Base-by-base conservation (phyloP, 1,140 invertebrate genomes). In the Adelges cooleyi region DNA sequence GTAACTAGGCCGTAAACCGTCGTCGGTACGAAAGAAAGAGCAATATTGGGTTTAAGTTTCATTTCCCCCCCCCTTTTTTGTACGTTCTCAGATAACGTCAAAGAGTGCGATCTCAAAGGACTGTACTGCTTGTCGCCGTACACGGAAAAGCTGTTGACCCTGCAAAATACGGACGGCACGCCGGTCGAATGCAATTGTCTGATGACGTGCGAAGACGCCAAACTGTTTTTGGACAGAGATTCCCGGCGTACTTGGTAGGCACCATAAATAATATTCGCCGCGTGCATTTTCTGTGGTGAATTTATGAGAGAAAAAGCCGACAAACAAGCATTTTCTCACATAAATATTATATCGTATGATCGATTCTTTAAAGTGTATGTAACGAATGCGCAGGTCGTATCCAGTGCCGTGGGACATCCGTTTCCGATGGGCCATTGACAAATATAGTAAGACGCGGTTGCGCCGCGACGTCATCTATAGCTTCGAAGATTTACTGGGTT, bases 381-480 rank as follows among this genome's bases (percentile, higher is more conserved):
- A 17, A 17, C 20, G 5, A 5, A 6, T 65, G 6, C 65, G 0
- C 44, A 72, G 71, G 71, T 49, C 66, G 3, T 69, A 69, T 67
- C 71, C 71, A 38, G 67, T 71, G 29, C 67, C 69, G 1, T 53
- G 48, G 20, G 70, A 71, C 50, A 70, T 71, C 27, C 48, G 69
- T 36, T 71, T 70, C 51, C 68, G 70, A 9, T 73, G 71, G 71
- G 71, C 70, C n/a, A 68, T 73, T 42, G 68, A 71, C 22, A 66
- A 68, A 49, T 73, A 70, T 67, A 70, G 65, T 52, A 71, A 69
- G 53, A 72, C 70, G 6, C 71, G 80, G 42, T 78, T 78, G 69
- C 75, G 74, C 17, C 72, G 81, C 48, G 77, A 81, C 67, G 78
- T 82, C 5, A 74, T 82, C 0, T 82, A 80, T 71, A 76, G 78